A percentile compares a stretch with the other conserved stretches of the same genome.
Evolutionary conservation across 2,888 invertebrate genomes (phyloP).

Genomic region (Notodonta dromedarius): DNA sequence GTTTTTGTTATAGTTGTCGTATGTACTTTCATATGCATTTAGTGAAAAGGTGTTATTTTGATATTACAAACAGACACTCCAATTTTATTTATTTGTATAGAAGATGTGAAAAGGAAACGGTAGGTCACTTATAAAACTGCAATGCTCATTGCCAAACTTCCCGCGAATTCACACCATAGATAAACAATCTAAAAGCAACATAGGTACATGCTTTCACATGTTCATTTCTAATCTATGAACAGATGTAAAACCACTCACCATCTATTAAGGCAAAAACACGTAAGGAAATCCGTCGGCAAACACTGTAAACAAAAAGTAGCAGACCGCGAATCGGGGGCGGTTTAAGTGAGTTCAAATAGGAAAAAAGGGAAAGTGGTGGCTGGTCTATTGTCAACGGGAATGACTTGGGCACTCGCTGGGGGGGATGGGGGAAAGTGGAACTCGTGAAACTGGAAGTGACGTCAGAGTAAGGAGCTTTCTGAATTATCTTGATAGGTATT

Average conservation of each 20-base stretch:
- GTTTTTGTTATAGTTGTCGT: too few relatives aligned
- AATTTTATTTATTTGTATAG: too few relatives aligned
- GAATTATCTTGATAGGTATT: too few relatives aligned
- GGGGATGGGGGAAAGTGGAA: slow-evolving; percentile 3
- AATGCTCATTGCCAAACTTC: too few relatives aligned
- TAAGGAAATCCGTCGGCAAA: slow-evolving; percentile 60
- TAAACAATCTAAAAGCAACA: too few relatives aligned
- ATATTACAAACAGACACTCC: too few relatives aligned
- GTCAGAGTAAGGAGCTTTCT: not conserved
- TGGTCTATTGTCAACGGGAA: slow-evolving; percentile 63
- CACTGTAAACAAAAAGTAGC: slow-evolving; percentile 62
- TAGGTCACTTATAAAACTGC: too few relatives aligned
- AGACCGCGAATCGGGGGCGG: slow-evolving; percentile 59
- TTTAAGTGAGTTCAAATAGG: slow-evolving; percentile 79
- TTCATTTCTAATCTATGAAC: slow-evolving; percentile 20
- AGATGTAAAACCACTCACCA: slow-evolving; percentile 31
- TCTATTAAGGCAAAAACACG: slow-evolving; percentile 33
- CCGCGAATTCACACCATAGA: too few relatives aligned
- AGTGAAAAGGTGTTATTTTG: too few relatives aligned
- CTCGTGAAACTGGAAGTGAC: slow-evolving; percentile 19
- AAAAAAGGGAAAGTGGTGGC: slow-evolving; percentile 66
- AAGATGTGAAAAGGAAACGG: too few relatives aligned
- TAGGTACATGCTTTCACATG: too few relatives aligned
- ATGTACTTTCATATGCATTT: too few relatives aligned
- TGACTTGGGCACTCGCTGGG: slow-evolving; percentile 57